Evolutionary conservation across 1,140 invertebrate species (phyloP).

Genomic region (Pygmarrhopalites habei): DNA sequence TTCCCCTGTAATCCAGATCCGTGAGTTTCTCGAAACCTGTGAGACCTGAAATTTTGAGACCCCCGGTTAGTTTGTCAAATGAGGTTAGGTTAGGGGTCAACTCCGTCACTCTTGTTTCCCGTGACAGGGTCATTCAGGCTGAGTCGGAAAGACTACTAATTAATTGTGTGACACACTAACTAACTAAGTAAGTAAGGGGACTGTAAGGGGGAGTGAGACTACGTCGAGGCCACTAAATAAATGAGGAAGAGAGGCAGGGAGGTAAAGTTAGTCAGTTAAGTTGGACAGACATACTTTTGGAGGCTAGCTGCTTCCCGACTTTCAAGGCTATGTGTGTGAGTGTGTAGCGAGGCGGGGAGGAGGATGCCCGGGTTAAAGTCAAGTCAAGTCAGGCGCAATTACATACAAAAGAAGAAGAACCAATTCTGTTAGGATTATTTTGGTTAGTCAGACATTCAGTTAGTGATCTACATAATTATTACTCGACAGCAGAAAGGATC

Average conservation of each 20-base stretch:
- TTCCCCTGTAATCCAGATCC: constrained; percentile 80
- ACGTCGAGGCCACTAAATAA: not conserved
- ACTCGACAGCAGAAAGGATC: not conserved
- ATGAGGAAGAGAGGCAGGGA: not conserved
- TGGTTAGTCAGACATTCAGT: not conserved
- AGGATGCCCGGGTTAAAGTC: too few relatives aligned
- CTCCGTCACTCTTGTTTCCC: not conserved
- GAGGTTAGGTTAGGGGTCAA: not conserved
- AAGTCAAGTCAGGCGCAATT: too few relatives aligned
- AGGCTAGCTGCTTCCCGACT: not conserved
- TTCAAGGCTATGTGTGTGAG: not conserved
- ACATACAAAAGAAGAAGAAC: too few relatives aligned
- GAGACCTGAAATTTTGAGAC: constrained; percentile 43
- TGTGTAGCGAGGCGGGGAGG: too few relatives aligned
- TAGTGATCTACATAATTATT: not conserved
- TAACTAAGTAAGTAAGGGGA: not conserved
- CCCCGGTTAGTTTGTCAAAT: not conserved
- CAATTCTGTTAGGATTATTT: too few relatives aligned
- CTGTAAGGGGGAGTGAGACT: not conserved
- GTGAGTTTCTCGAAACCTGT: constrained; percentile 89
- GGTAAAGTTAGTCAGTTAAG: not conserved
- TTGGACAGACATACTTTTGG: not conserved
- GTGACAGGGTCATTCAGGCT: not conserved
- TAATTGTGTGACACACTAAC: not conserved
- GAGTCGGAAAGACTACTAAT: not conserved